phyloP scores from a whole-genome alignment of 2,797 vertebrate species.

The Propithecus perrieri region DNA sequence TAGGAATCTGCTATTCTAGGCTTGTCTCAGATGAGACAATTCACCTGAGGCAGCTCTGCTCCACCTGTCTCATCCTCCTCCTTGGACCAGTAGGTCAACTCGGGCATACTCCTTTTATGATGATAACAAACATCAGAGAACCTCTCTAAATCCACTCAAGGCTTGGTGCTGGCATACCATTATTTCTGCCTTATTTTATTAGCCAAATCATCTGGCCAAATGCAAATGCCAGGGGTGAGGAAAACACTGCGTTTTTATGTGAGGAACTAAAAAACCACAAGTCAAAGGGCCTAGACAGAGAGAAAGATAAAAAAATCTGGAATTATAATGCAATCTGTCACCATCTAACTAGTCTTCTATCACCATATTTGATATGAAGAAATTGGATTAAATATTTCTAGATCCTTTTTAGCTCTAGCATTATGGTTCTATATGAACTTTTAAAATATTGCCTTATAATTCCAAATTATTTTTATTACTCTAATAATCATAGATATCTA shows the following conservation, averaged over 20 bases:
- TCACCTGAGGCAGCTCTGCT: not conserved
- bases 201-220: not conserved
- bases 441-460: not conserved
- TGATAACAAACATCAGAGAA: not conserved
- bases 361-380: not conserved
- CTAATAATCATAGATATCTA: not conserved
- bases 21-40: not conserved
- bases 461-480: constrained; percentile 17
- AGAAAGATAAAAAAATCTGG: not conserved
- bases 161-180: not conserved
- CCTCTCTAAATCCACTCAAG: not conserved
- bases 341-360: not conserved
- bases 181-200: not conserved
- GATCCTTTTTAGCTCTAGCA: not conserved
- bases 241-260: not conserved
- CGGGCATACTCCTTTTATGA: no score
- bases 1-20: not conserved
- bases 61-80: not conserved
- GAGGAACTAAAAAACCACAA: not conserved
- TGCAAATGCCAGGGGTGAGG: not conserved
- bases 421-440: not conserved
- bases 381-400: not conserved
- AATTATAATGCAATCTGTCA: not conserved
- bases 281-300: not conserved
- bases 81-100: not conserved